phyloP scores from a whole-genome alignment of 2,888 invertebrate species.

The Philonicus albiceps region DNA sequence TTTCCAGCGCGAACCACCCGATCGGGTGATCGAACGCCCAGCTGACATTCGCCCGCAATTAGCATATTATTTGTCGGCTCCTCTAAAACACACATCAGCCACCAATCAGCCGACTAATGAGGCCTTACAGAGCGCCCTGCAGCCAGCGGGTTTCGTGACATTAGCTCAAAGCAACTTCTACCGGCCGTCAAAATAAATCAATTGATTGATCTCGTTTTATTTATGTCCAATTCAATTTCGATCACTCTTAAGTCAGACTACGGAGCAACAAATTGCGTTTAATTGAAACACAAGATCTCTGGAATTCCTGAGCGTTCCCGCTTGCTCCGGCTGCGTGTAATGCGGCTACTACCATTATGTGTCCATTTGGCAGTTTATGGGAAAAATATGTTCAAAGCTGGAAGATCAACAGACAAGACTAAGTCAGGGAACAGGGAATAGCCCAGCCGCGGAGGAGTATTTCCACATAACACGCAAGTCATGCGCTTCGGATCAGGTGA shows the following conservation, averaged over 20 bases:
- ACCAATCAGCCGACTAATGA: slow-evolving; percentile 35
- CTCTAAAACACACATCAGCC: slow-evolving; percentile 29
- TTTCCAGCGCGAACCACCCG: neutral
- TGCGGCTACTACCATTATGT: slow-evolving; percentile 39
- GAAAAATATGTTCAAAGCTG: slow-evolving; percentile 32
- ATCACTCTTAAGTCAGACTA: slow-evolving; percentile 53
- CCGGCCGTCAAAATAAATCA: slow-evolving; percentile 62
- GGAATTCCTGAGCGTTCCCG: slow-evolving; percentile 41
- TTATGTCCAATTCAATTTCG: slow-evolving; percentile 64
- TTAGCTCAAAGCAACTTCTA: slow-evolving; percentile 3
- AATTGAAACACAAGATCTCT: slow-evolving; percentile 49
- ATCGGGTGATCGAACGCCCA: neutral
- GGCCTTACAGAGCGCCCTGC: neutral
- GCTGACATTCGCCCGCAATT: slow-evolving; percentile 36
- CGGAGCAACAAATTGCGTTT: slow-evolving; percentile 48
- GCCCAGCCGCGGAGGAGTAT: slow-evolving; percentile 29
- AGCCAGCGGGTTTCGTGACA: slow-evolving; percentile 29
- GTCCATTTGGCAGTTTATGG: slow-evolving; percentile 43
- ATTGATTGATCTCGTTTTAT: slow-evolving; percentile 65
- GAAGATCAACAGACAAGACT: slow-evolving; percentile 29
- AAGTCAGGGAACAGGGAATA: neutral
- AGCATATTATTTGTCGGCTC: slow-evolving; percentile 40
- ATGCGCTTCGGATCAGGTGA: slow-evolving; percentile 41
- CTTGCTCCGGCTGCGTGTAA: slow-evolving; percentile 20
- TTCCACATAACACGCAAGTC: slow-evolving; percentile 41